Base-by-base conservation (phyloP, 2,113 vertebrate species). In the Eublepharis macularius region DNA sequence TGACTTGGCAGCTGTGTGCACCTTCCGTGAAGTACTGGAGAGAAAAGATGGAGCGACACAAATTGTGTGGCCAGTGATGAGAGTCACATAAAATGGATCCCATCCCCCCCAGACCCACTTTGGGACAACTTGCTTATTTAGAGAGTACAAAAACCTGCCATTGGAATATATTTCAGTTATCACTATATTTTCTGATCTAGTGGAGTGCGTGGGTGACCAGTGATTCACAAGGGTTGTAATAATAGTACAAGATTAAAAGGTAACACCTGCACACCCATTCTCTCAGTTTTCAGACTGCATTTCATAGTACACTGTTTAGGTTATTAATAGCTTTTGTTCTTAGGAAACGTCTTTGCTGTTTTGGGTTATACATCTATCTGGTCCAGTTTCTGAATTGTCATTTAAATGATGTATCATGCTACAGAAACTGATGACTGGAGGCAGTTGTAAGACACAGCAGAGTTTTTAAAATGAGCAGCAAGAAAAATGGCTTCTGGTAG, bases 131-230 rank as follows among this genome's bases (percentile, higher is more conserved):
- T 84, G 1, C 36, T 70, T 87, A 82, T 90, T 87, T 34, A 80
- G 85, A 77, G 63, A 68, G 24, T 49, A n/a, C 57, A 83, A 49
- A 5, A 47, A 29, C 11, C 6, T 4, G 12, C 10, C 16, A 36
- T 90, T 80, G 87, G 74, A 41, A 74, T 87, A 88, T 51, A 1
- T 88, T 95, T 94, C 85, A 95, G 90, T 91, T 94, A 86, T 90
- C 79, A 83, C 83, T 70, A 1, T 78, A 63, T 87, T 87, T 76
- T 88, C 82, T 89, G 83, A 89, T 91, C 63, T 90, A 83, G 82
- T 90, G 90, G 79, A 85, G 69, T 86, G 70, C 86, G 84, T 87
- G 88, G 86, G 72, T 73, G 36, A 90, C 43, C 57, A 88, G 21
- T 4, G 83, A 19, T 47, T 57, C 80, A 84, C 82, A 19, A 43